Base-by-base conservation (phyloP, 2,888 invertebrate species). In the Pterostichus madidus region DNA sequence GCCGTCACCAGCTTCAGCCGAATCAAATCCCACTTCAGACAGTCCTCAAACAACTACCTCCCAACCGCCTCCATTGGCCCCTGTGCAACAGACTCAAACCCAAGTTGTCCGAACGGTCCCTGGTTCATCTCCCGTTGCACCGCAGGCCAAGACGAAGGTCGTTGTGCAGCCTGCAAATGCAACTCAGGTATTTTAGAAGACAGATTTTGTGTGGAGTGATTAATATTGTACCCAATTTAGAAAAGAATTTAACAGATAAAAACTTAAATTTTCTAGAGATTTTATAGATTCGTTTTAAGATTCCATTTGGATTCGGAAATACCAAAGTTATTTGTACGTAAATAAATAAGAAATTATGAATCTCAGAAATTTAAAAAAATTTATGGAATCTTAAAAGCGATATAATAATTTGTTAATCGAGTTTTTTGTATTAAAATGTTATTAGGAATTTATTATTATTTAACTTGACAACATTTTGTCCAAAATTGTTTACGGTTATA, bases 1-100 rank as follows among this genome's bases (percentile, higher is more conserved):
- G 88, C 96, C 96, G 76, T 90, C 86, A 24, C 87, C 86, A 15
- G 86, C 84, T n/a, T 84, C 84, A 78, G 64, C 82, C 17, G 80
- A 78, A 17, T 64, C 82, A 39, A 77, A 75, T 17, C 15, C 77
- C 75, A 75, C 81, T 75, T 73, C 68, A 77, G 76, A 68, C 13
- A 53, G 32, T 52, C 52, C 13, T 59, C 68, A 31, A 82, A 79
- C 24, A 85, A 85, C 53, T 85, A 85, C 80, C 85, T 35, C 89
- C 35, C 91, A 91, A 85, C 92, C 92, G 8, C 91, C 92, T 10
- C 92, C 92, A 31, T 86, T 92, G 87, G 89, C 92, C 44, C 91
- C 93, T 85, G 91, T 92, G 2, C 88, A 88, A 86, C 39, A 13
- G 15, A 15, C 61, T 10, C 52, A 15, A 31, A 24, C 15, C 10